Evolutionary conservation across 1,140 invertebrate genomes (phyloP).

Genomic region (Pemphigus obesinymphae): DNA sequence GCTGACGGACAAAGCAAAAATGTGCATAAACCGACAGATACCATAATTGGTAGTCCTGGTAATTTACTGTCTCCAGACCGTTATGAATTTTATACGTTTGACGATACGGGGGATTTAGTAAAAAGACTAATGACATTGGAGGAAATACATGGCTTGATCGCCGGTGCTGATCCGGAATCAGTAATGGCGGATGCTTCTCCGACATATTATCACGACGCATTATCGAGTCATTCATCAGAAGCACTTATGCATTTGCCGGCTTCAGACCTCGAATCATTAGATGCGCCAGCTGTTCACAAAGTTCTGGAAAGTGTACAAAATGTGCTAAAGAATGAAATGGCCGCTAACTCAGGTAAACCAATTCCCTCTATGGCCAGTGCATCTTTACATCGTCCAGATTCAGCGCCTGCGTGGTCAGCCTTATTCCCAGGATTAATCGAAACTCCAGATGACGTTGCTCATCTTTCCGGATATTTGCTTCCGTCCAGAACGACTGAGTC

Average conservation of each 20-base stretch:
- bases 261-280: conserved; percentile 46
- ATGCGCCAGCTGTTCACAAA: conserved; percentile 65
- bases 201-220: conserved; percentile 46
- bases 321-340: conserved; percentile 71
- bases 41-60: conserved; percentile 63
- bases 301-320: conserved; percentile 76
- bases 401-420: conserved; percentile 18
- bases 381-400: conserved; percentile 11
- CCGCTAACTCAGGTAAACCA: conserved; percentile 49
- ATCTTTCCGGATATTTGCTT: conserved; percentile 25
- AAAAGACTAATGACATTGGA: conserved; percentile 75
- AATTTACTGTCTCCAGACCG: conserved; percentile 68
- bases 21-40: conserved; percentile 49
- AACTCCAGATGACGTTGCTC: conserved; percentile 31
- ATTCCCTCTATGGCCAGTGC: not conserved
- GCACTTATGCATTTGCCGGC: conserved; percentile 44
- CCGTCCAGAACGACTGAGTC: not conserved
- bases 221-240: conserved; percentile 48
- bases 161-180: conserved; percentile 65
- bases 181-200: conserved; percentile 48
- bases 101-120: conserved; percentile 72
- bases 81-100: conserved; percentile 80
- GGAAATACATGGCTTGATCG: conserved; percentile 76
- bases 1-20: conserved; percentile 53
- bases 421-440: conserved; percentile 29